A percentile compares a stretch with the other conserved stretches of the same genome.
Conservation (phyloP, 37 sponge, comb jelly and placozoan genomes). For the Oopsacas minuta region DNA sequence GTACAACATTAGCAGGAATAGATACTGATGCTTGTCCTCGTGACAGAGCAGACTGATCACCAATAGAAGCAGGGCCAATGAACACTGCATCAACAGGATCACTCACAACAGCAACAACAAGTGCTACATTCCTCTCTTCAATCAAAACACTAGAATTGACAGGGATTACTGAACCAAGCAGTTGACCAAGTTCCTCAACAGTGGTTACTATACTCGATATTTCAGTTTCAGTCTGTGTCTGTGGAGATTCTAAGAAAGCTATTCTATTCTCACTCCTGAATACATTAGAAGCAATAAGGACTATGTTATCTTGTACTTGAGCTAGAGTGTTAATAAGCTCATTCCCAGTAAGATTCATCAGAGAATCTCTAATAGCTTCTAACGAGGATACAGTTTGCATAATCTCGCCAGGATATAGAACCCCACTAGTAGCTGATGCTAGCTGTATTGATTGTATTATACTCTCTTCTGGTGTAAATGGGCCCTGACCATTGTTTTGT, state of each 20-base stretch:
- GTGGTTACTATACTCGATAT: background rate
- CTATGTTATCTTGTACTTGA: conserved; percentile 11
- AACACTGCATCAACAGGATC: background rate
- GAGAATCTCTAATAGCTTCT: background rate
- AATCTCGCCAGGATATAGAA: background rate
- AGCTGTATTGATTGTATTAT: background rate
- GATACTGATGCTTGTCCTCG: background rate
- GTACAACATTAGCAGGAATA: background rate
- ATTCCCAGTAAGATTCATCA: background rate
- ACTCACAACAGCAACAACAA: background rate
- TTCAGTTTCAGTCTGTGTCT: background rate
- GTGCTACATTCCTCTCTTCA: background rate
- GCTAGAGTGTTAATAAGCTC: background rate
- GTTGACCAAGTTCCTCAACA: background rate
- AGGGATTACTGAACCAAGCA: background rate
- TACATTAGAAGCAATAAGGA: background rate
- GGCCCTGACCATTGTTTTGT: background rate
- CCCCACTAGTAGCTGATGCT: background rate
- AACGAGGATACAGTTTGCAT: background rate
- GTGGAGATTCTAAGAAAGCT: background rate
- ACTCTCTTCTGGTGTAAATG: background rate
- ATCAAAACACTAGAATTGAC: background rate
- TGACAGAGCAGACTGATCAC: background rate
- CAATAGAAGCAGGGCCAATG: background rate
- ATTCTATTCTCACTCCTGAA: conserved; percentile 2